Base-by-base conservation (phyloP, 64 coral and sea anemone species). In the Platygyra sinensis region DNA sequence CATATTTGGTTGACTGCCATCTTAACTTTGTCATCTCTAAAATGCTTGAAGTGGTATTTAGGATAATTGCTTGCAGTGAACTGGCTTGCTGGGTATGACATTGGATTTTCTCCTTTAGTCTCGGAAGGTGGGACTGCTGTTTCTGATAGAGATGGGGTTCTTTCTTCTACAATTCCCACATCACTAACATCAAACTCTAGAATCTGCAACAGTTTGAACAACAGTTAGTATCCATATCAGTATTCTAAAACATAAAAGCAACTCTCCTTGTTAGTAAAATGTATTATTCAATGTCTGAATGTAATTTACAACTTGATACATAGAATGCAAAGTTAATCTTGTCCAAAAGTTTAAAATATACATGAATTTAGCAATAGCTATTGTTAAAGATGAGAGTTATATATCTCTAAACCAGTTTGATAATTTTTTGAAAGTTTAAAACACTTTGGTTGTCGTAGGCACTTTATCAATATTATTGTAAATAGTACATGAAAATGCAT, bases 101-200 rank as follows among this genome's bases (percentile, higher is more conserved):
- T 52, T 30, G 84, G 80, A 49, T 90, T 88, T 33, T 62, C 15
- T 18, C 75, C 86, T 42, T 85, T 76, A 13, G 93, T 93, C 29
- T 93, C 84, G 32, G 95, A 90, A 39, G 87, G 91, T 11, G 75
- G 73, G 19, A 96, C 81, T 71, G 91, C 91, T 72, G 91, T 86
- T 77, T 82, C 83, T 36, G 84, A 63, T 9, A 75, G 54, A 39
- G 72, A 59, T 33, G 73, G 74, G 31, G 87, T 95, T 71, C 67
- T 93, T 87, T 98, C 90, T 81, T 98, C 96, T 4, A 98, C 94
- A 91, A 98, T 91, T 19, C 88, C 87, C n/a, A 98, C 84, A 91
- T 95, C 91, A 57, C 91, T 90, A 16, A 95, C 42, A 72, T 95
- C 94, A 93, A 98, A 92, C 51, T 98, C 96, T 67, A 95, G 89